Evolutionary conservation across 2,113 vertebrate genomes (phyloP), one percentile per base, ranked within the genome.

Genomic region (Elaphurus davidianus): DNA sequence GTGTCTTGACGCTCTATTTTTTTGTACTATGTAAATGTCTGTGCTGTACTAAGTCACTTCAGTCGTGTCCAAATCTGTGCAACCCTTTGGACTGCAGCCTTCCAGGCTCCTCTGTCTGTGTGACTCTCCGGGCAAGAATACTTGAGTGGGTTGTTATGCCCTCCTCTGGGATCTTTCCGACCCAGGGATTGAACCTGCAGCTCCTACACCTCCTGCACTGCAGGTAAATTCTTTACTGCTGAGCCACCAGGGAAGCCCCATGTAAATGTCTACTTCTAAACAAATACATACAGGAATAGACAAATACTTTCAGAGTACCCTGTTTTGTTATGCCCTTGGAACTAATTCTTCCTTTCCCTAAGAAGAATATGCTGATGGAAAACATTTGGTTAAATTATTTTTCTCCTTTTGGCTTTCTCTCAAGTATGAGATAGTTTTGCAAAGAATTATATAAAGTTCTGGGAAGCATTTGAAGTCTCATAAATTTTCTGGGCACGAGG

Each of bases 401-500:
- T 87, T 87, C 78, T 91, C 76, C 36, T 85, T 78, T 92, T 97
- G 97, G 90, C 93, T 97, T 85, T 83, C 83, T 76, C 45, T 91
- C 95, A 95, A 97, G 81, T 85, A 97, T 96, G 96, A 92, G 86
- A 85, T 57, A 81, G n/a, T 67, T 85, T 59, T 74, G 84, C 45
- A 64, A 60, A 88, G 47, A 92, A 94, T 95, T 82, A 67, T 76
- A 30, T 50, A 23, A 93, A 78, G 76, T 71, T 82, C 79, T 94
- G 82, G 97, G 87, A 89, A 45, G 55, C 91, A n/a, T 79, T n/a
- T 1, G 17, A 88, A 52, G 91, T 40, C 94, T 90, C 30, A 14
- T 90, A 89, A 71, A 55, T 87, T n/a, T 71, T 82, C 74, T 62
- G 52, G 76, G 36, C 45, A 33, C 33, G 50, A 93, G 76, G 21